Evolutionary conservation across 2,888 invertebrate genomes (phyloP), one percentile per base, ranked within the genome.

Genomic region (Phengaris arion): DNA sequence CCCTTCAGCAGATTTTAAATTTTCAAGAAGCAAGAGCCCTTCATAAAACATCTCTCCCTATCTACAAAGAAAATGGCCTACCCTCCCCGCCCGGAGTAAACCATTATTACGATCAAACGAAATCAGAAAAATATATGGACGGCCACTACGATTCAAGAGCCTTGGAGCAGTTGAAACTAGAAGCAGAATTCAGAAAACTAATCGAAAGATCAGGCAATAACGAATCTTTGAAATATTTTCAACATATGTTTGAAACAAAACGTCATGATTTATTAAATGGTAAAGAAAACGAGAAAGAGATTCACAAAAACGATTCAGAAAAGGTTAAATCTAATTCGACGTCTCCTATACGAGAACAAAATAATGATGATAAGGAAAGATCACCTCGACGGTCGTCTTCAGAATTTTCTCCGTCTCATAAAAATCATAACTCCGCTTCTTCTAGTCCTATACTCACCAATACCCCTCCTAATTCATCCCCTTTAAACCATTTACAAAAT

Each of bases 1-100:
- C 98, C 82, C 94, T 98, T 81, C 98, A 98, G 89, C 98, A 98
- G 93, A 98, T 98, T 89, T 95, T 98, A 83, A 95, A 98, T 83
- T 97, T 98, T 84, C 97, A 97, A 85, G 98, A 98, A 94, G 98
- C 98, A 78, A 95, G 97, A 88, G 96, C 97, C 82, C 85, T 92
- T 13, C 91, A 93, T 86, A 92, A 95, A 94, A 90, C 94, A 87
- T 89, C 94, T 86, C 85, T 94, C 72, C 91, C 92, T 3, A 85
- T 94, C 79, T 90, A 92, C 88, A 90, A 91, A 83, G 89, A 92
- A 83, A 89, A 91, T 82, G 88, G 91, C 78, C 82, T 91, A 77
- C 87, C 95, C 83, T 87, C 95, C 87, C 80, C 95, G 86, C 85
- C 94, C 87, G 84, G 94, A 90, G 84, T 94, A 92, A 87, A 92